phyloP scores from a whole-genome alignment of 1,140 invertebrate genomes.

The Pogonomyrmex californicus region DNA sequence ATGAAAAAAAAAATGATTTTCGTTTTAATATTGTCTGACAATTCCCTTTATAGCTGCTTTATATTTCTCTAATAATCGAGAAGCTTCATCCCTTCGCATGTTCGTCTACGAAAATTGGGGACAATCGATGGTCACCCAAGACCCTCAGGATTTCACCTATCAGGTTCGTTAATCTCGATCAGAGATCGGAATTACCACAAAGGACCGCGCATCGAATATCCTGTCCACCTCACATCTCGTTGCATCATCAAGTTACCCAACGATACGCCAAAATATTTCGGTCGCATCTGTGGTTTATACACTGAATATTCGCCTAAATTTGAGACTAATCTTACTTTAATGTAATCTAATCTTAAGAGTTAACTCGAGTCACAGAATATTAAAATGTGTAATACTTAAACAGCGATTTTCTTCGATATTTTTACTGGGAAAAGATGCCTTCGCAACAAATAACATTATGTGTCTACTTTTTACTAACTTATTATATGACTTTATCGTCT shows the following conservation, averaged over 20 bases:
- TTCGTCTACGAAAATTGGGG: not conserved
- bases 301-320: conserved; percentile 3
- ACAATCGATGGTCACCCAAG: not conserved
- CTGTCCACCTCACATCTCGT: not conserved
- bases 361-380: not conserved
- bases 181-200: not conserved
- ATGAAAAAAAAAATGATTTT: not conserved
- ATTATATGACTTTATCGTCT: not conserved
- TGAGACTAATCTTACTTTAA: not conserved
- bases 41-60: not conserved
- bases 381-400: not conserved
- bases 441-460: not conserved
- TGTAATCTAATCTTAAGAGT: not conserved
- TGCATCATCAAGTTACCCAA: conserved; percentile 27
- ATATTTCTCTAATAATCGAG: not conserved
- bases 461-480: not conserved
- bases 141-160: conserved; percentile 17
- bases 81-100: not conserved
- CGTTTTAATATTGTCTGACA: not conserved
- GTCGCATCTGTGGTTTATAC: not conserved
- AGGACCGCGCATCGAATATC: conserved; percentile 19
- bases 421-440: not conserved
- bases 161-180: conserved; percentile 44
- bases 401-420: not conserved
- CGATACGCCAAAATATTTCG: not conserved